Evolutionary conservation across 2,113 vertebrate species (phyloP).

Genomic region (Dasyornis broadbenti): DNA sequence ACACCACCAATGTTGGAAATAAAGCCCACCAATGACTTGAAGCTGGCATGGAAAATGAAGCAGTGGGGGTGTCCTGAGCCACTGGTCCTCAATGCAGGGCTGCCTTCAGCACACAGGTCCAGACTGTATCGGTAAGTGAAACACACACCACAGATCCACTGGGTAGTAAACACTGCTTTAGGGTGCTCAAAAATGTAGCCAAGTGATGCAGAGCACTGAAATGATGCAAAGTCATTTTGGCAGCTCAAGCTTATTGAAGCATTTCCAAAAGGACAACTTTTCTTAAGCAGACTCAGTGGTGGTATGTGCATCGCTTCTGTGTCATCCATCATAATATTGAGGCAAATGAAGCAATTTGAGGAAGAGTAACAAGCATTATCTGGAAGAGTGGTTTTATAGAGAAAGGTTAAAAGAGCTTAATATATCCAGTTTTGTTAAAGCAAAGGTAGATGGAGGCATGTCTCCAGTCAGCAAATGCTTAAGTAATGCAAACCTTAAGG

Average conservation of each 20-base stretch:
- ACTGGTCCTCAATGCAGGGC: neutral
- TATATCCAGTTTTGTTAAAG: neutral
- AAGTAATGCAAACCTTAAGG: conserved; percentile 13
- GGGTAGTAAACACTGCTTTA: neutral
- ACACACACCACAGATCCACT: neutral
- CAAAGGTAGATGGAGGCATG: neutral
- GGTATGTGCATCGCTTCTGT: neutral
- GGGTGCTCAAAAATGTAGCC: neutral
- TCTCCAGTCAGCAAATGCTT: neutral
- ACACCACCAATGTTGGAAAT: neutral
- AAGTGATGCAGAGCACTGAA: neutral
- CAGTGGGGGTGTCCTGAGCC: neutral
- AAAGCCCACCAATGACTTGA: neutral
- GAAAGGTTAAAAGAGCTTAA: conserved; percentile 23
- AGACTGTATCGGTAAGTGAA: neutral
- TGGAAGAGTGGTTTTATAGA: neutral
- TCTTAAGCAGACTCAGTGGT: neutral
- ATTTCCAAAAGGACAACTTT: neutral
- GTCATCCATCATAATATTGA: neutral
- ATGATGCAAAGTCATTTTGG: neutral
- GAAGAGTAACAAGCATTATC: neutral
- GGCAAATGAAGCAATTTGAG: conserved; percentile 8
- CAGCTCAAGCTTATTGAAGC: conserved; percentile 8
- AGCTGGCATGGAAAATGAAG: neutral
- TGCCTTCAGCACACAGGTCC: neutral